Evolutionary conservation across 1,140 invertebrate species (phyloP), one percentile per base, ranked within the genome.

Genomic region (Magallana angulata): DNA sequence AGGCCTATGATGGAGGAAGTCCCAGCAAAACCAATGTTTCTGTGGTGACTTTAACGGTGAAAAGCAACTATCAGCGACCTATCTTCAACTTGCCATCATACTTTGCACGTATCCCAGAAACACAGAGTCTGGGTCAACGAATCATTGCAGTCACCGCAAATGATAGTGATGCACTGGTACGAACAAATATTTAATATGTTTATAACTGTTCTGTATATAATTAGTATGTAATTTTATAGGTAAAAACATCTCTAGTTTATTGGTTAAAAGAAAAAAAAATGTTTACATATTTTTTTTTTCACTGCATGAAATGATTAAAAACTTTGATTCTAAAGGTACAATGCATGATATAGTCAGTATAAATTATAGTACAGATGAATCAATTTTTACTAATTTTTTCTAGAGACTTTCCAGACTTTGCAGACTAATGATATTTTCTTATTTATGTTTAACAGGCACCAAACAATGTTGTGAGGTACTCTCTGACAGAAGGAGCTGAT

Each of bases 21-120:
- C 98, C 98, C 11, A 93, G 97, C 0, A 95, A 98, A 62, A 97
- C 97, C 81, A 97, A 98, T 7, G 97, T 96, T 12, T 97, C 97
- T 36, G 97, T 96, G 80, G 96, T 98, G 68, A 95, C 96, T 83
- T 97, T 99, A 84, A 98, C 97, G 90, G 97, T 99, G 87, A 84
- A 24, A 36, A 89, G 90, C 16, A 93, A 92, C 84, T 89, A 89
- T 59, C 60, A 89, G 7, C 57, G 64, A n/a, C 93, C 93, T 58
- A 18, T 57, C 3, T 92, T 93, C 24, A 87, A 83, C 18, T 14
- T n/a, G 12, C 83, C 57, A 1, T 62, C 18, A 12, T 92, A 92
- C 59, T 60, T 24, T 0, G 56, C 60, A 71, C 84, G 30, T 24
- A 91, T 93, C 12, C 87, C 71, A 24, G 93, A 98, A 95, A 97